phyloP scores from a whole-genome alignment of 1,140 invertebrate species.

The Spodoptera frugiperda region DNA sequence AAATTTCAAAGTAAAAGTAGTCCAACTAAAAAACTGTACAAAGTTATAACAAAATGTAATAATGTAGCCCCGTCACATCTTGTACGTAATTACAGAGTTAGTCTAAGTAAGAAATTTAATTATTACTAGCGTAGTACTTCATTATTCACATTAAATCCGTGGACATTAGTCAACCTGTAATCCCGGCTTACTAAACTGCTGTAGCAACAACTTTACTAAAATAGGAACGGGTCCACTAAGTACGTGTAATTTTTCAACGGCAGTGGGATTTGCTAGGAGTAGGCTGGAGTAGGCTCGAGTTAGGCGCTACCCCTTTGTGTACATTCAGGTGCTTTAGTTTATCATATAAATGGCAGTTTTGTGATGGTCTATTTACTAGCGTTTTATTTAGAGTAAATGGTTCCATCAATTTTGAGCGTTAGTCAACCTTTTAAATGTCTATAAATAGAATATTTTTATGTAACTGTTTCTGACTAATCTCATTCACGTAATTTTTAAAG shows the following conservation, averaged over 20 bases:
- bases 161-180: slow-evolving; percentile 24
- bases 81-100: slow-evolving; percentile 14
- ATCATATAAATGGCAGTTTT: background rate
- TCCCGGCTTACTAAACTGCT: slow-evolving; percentile 30
- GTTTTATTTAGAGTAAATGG: too few relatives aligned
- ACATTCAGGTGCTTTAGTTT: background rate
- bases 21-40: background rate
- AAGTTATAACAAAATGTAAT: background rate
- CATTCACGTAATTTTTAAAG: too few relatives aligned
- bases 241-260: slow-evolving; percentile 32
- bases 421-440: too few relatives aligned
- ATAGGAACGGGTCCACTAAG: slow-evolving; percentile 16
- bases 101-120: slow-evolving; percentile 27
- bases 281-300: too few relatives aligned
- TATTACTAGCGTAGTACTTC: slow-evolving; percentile 11
- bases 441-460: too few relatives aligned
- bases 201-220: slow-evolving; percentile 1
- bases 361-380: too few relatives aligned
- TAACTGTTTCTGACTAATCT: too few relatives aligned
- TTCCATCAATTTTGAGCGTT: too few relatives aligned
- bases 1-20: too few relatives aligned
- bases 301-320: background rate
- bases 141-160: slow-evolving; percentile 36
- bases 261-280: background rate
- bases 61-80: background rate